phyloP scores from a whole-genome alignment of 2,888 invertebrate genomes.

The Dasysyrphus albostriatus region DNA sequence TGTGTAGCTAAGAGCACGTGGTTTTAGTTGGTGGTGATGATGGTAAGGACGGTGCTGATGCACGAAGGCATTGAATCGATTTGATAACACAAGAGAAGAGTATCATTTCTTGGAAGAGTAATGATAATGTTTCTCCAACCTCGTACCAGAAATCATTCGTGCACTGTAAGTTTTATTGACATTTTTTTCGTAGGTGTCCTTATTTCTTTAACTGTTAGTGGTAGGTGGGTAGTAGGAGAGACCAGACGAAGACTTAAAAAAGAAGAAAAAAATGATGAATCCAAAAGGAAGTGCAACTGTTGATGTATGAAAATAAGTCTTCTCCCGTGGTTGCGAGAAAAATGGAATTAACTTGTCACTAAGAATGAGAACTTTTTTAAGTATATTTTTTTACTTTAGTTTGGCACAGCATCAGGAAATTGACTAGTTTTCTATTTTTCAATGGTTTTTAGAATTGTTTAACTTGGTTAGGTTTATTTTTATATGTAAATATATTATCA shows the following conservation, averaged over 20 bases:
- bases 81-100: conserved; percentile 38
- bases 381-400: background rate
- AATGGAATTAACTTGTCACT: conserved; percentile 62
- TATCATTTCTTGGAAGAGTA: conserved; percentile 45
- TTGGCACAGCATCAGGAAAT: background rate
- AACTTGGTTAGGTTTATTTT: too few species aligned
- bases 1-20: conserved; percentile 1
- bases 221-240: background rate
- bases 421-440: conserved; percentile 6
- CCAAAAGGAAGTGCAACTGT: conserved; percentile 34
- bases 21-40: background rate
- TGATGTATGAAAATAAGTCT: conserved; percentile 29
- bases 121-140: conserved; percentile 36
- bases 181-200: conserved; percentile 23
- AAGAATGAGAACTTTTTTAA: conserved; percentile 31
- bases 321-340: conserved; percentile 13
- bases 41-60: conserved; percentile 9
- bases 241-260: background rate
- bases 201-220: conserved; percentile 5
- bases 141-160: conserved; percentile 48
- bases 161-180: conserved; percentile 56
- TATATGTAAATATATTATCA: too few species aligned
- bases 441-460: background rate
- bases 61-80: conserved; percentile 47
- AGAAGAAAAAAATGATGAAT: background rate